Evolutionary conservation across 2,797 vertebrate species (phyloP).

Genomic region (Pelobates cultripes): DNA sequence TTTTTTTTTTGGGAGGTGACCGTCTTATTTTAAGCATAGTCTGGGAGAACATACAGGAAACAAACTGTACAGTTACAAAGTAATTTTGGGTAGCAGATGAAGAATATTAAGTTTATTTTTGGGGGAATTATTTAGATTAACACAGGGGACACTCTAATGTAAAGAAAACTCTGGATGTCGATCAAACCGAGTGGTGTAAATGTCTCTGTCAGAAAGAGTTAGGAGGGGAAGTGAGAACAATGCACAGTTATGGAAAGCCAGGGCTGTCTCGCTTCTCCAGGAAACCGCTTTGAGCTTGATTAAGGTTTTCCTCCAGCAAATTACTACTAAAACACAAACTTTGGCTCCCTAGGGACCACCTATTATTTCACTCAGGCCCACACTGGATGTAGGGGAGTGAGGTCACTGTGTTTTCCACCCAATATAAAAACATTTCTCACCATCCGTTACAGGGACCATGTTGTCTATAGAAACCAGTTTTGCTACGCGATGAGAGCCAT

Average conservation of each 20-base stretch:
- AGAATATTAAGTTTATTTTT: not conserved
- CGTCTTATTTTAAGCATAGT: no score
- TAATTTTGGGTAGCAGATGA: not conserved
- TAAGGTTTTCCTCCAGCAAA: conserved; percentile 35
- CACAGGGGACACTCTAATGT: not conserved
- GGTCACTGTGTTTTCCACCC: no score
- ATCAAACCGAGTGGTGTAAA: conserved; percentile 14
- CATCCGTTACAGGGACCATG: no score
- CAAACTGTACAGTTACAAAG: no score
- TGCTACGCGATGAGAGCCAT: no score
- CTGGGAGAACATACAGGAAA: no score
- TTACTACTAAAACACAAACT: conserved; percentile 7
- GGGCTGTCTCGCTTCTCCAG: conserved; percentile 10
- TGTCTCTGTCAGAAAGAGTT: conserved; percentile 25
- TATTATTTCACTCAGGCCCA: not conserved
- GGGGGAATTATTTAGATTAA: not conserved
- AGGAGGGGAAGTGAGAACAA: conserved; percentile 48
- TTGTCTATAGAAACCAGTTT: no score
- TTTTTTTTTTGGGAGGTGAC: no score
- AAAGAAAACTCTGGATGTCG: conserved; percentile 15
- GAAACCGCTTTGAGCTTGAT: conserved; percentile 19
- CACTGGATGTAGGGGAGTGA: no score
- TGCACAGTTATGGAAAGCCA: conserved; percentile 10
- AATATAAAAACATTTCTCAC: no score
- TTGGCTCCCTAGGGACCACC: conserved; percentile 2